A percentile compares a stretch with the other conserved stretches of the same genome.
Evolutionary conservation across 2,888 invertebrate genomes (phyloP).

Genomic region (Xestobium rufovillosum): DNA sequence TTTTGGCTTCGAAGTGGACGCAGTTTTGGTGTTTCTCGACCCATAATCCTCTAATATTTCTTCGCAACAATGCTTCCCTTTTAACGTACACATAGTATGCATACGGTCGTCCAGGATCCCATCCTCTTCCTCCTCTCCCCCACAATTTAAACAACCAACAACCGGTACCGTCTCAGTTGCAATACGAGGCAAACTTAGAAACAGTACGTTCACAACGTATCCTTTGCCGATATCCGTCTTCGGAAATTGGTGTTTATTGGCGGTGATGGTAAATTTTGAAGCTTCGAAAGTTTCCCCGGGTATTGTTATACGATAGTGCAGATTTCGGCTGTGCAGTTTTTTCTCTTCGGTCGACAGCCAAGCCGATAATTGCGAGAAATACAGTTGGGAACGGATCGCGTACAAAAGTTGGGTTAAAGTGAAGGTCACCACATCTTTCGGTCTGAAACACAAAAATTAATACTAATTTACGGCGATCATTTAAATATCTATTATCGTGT

Average conservation of each 20-base stretch:
- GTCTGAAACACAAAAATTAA: slow-evolving; percentile 37
- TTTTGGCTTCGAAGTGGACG: slow-evolving; percentile 31
- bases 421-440: slow-evolving; percentile 44
- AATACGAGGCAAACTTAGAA: slow-evolving; percentile 66
- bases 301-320: slow-evolving; percentile 62
- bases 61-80: slow-evolving; percentile 69
- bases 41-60: slow-evolving; percentile 63
- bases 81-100: slow-evolving; percentile 62
- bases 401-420: slow-evolving; percentile 72
- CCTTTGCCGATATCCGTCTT: slow-evolving; percentile 59
- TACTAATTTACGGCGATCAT: slow-evolving; percentile 1
- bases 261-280: slow-evolving; percentile 49
- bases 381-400: slow-evolving; percentile 89
- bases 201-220: slow-evolving; percentile 53
- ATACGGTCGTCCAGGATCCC: slow-evolving; percentile 60
- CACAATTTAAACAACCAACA: slow-evolving; percentile 46
- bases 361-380: slow-evolving; percentile 94
- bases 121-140: slow-evolving; percentile 17
- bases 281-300: slow-evolving; percentile 55
- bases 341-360: slow-evolving; percentile 59
- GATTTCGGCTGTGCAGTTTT: slow-evolving; percentile 38
- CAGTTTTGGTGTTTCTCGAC: slow-evolving; percentile 25
- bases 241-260: slow-evolving; percentile 66
- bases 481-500: not conserved
- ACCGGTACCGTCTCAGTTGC: slow-evolving; percentile 63